Conservation (phyloP, 1,140 invertebrate species). For the Drosophila tani region DNA sequence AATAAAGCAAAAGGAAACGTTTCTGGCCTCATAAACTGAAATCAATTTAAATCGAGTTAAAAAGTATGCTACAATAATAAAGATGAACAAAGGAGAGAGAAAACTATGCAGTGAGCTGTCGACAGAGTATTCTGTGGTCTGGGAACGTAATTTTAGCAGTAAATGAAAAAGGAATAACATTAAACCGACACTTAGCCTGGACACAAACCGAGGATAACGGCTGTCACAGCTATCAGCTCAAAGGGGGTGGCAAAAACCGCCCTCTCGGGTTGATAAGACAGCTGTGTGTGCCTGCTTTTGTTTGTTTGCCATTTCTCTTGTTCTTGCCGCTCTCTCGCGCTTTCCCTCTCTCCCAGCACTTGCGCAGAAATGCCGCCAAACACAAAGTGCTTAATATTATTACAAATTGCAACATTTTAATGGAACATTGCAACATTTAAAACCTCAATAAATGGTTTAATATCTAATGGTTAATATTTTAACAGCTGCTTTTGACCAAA, state of each 20-base stretch:
- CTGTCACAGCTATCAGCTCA: slow-evolving; percentile 23
- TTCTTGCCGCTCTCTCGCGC: slow-evolving; percentile 16
- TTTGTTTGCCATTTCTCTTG: slow-evolving; percentile 49
- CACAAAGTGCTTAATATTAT: slow-evolving; percentile 21
- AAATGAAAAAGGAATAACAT: background rate
- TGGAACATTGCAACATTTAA: too few relatives aligned
- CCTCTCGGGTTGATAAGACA: slow-evolving; percentile 37
- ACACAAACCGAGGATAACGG: slow-evolving; percentile 42
- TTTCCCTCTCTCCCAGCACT: slow-evolving; percentile 24
- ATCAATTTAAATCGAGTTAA: background rate
- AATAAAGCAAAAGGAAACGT: background rate
- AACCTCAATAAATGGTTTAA: background rate
- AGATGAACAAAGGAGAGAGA: background rate
- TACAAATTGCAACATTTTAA: slow-evolving; percentile 17
- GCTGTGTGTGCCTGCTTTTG: slow-evolving; percentile 35
- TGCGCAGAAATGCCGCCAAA: slow-evolving; percentile 42
- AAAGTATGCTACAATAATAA: background rate
- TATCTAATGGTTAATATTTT: background rate
- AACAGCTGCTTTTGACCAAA: background rate
- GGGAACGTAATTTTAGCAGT: background rate
- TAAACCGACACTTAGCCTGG: slow-evolving; percentile 10
- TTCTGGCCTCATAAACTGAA: background rate
- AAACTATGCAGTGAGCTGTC: too few relatives aligned
- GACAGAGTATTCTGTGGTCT: background rate
- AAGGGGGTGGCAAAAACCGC: slow-evolving; percentile 59